Evolutionary conservation across 2,888 invertebrate genomes (phyloP), one percentile per base, ranked within the genome.

Genomic region (Ceramica pisi): DNA sequence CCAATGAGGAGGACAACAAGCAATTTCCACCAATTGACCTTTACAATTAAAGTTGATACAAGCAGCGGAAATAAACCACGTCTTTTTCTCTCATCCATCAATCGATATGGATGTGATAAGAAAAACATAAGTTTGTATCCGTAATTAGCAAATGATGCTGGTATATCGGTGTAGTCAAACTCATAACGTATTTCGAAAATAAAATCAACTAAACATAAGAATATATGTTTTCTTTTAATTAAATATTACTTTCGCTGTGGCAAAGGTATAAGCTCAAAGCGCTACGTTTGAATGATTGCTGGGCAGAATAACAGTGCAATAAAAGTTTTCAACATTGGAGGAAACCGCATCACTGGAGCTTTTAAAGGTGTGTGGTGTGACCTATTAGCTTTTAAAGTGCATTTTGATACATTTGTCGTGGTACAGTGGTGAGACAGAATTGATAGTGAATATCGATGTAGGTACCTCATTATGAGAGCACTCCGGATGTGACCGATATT

Each of bases 401-500:
- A 62, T 14, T 51, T 62, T 10, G 3, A 59, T 65, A 62, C 9
- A 57, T 51, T 56, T 38, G 10, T 68, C 9, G 21, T 63, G 44
- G 57, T 70, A 68, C 61, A 62, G 41, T 44, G 66, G 41, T 69
- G 74, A 65, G 46, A 75, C 81, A 84, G 74, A 83, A 83, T 81
- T 82, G 78, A 86, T 85, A 79, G 80, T 78, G 78, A 71, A 78
- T 72, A 67, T 73, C 71, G 71, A 83, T 83, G 81, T 84, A 80
- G 73, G 77, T 83, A 83, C 76, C 70, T 65, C 77, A 82, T 83
- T 86, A 88, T 88, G 86, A 77, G 81, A 75, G 69, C 67, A 70
- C 86, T 84, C 85, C 88, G 89, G 89, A 89, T 87, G 85, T 80
- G 71, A 81, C 82, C 77, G 84, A 86, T 82, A 85, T 87, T 85